phyloP scores from a whole-genome alignment of 2,888 invertebrate genomes.

The Vanessa cardui region DNA sequence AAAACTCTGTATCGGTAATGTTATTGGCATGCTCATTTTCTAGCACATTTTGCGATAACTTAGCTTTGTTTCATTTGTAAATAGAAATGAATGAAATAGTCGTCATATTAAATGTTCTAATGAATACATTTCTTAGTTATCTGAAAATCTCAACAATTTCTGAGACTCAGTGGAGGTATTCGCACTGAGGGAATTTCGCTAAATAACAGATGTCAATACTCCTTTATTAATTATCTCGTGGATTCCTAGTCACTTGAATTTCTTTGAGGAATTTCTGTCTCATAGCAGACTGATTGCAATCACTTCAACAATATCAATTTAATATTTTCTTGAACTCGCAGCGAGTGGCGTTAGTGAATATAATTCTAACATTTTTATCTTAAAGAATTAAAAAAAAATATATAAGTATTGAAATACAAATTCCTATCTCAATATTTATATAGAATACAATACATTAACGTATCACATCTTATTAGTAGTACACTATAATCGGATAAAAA shows the following conservation, averaged over 20 bases:
- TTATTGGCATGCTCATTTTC: background rate
- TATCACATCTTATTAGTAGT: too few species aligned
- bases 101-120: constrained; percentile 1
- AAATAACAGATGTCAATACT: constrained; percentile 49
- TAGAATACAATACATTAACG: too few species aligned
- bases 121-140: constrained; percentile 4
- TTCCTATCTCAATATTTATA: too few species aligned
- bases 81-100: background rate
- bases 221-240: constrained; percentile 48
- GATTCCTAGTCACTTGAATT: constrained; percentile 17
- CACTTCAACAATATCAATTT: constrained; percentile 12
- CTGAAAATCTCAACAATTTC: constrained; percentile 11
- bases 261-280: constrained; percentile 21
- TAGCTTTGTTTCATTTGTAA: background rate
- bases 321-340: background rate
- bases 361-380: too few species aligned
- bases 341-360: background rate
- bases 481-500: too few species aligned
- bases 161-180: constrained; percentile 8
- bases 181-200: constrained; percentile 24
- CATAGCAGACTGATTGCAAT: constrained; percentile 10
- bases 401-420: too few species aligned
- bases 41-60: background rate
- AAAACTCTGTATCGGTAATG: background rate
- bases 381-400: too few species aligned